phyloP scores from a whole-genome alignment of 2,113 vertebrate species.

The Acinonyx jubatus region DNA sequence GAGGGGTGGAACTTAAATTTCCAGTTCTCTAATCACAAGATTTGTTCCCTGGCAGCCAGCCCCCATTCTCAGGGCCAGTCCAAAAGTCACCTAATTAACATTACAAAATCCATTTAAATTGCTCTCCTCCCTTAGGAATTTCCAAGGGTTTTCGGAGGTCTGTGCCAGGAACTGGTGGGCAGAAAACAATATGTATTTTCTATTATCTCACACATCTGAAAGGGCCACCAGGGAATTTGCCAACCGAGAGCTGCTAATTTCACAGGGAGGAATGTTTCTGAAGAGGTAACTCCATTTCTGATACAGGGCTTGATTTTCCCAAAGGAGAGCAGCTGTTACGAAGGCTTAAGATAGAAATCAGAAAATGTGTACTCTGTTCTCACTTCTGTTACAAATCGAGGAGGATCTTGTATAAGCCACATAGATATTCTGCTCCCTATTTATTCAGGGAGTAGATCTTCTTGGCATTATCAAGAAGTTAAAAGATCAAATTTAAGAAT shows the following conservation, averaged over 20 bases:
- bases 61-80: background rate
- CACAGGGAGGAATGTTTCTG: background rate
- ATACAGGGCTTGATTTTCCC: background rate
- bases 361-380: background rate
- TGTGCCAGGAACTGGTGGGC: background rate
- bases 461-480: background rate
- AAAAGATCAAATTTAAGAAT: background rate
- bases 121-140: background rate
- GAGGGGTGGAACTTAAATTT: background rate
- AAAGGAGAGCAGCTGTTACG: background rate
- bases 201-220: background rate
- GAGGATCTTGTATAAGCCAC: background rate
- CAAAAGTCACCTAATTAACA: background rate
- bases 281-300: background rate
- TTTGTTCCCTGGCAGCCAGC: background rate
- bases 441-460: constrained; percentile 2
- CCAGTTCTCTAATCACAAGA: background rate
- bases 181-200: background rate
- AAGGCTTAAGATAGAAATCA: background rate
- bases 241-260: background rate
- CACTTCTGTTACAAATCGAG: background rate
- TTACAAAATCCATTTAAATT: background rate
- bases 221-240: background rate
- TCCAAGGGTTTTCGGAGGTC: background rate
- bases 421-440: background rate